A percentile compares a stretch with the other conserved stretches of the same genome.
phyloP scores from a whole-genome alignment of 2,888 invertebrate species.

The Arge pagana region DNA sequence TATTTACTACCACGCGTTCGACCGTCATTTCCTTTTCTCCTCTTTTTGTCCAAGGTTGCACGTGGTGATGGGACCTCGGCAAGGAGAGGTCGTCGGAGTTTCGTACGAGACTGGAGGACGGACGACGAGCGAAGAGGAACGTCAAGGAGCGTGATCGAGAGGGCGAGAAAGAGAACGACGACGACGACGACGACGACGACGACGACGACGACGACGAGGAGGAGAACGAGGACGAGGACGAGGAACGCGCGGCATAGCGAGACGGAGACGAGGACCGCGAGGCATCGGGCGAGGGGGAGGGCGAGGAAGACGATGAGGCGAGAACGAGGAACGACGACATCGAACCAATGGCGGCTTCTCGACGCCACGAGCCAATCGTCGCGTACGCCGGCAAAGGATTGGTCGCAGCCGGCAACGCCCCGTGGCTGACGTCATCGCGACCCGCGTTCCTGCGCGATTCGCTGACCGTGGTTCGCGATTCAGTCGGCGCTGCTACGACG shows the following conservation, averaged over 20 bases:
- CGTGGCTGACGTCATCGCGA: constrained; percentile 29
- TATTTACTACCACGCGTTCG: too few species aligned
- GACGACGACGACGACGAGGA: neutral
- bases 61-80: too few species aligned
- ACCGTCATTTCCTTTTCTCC: too few species aligned
- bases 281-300: neutral
- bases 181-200: constrained; percentile 10
- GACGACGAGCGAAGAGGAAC: neutral
- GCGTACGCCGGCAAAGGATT: constrained; percentile 18
- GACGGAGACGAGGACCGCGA: constrained; percentile 2
- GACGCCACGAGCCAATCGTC: constrained; percentile 21
- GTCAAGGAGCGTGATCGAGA: constrained; percentile 5
- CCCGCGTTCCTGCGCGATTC: constrained; percentile 27
- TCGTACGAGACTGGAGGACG: neutral
- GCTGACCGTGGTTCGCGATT: neutral
- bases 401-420: constrained; percentile 32
- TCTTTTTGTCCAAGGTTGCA: too few species aligned
- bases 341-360: constrained; percentile 36
- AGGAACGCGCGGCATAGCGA: constrained; percentile 34
- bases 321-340: constrained; percentile 47
- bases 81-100: too few species aligned
- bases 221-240: constrained; percentile 30
- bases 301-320: constrained; percentile 13
- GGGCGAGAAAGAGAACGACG: constrained; percentile 10
- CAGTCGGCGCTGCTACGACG: neutral